A percentile compares a stretch with the other conserved stretches of the same genome.
These are phyloP conservation scores for Xestia xanthographa DNA, from an alignment of 2,888 invertebrate genomes.

Conservation along the genomic window DNA sequence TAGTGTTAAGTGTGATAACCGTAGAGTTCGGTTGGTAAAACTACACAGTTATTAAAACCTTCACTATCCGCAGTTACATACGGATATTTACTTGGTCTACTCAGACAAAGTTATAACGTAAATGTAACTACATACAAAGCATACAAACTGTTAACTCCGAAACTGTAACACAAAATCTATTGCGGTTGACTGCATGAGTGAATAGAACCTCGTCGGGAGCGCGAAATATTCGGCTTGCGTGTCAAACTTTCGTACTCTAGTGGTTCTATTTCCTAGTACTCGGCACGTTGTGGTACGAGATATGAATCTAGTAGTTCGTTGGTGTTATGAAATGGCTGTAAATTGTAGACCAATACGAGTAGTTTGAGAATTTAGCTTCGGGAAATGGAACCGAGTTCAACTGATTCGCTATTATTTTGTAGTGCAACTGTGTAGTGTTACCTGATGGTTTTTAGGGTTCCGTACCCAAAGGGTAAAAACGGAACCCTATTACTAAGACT, in stretches of 20 bases:
- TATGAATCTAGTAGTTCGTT: constrained; percentile 31
- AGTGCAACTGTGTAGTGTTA: too few species aligned
- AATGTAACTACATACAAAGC: background rate
- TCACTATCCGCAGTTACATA: background rate
- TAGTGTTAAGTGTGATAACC: background rate
- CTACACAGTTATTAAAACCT: background rate
- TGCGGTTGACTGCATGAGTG: constrained; percentile 20
- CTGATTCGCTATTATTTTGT: background rate
- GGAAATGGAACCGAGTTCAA: background rate
- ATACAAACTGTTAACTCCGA: constrained; percentile 17
- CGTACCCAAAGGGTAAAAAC: too few species aligned
- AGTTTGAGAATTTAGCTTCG: background rate
- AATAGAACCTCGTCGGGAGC: constrained; percentile 27
- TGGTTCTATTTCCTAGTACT: constrained; percentile 22
- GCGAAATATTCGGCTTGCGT: constrained; percentile 30
- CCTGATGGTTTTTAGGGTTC: too few species aligned
- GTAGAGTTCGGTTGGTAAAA: background rate
- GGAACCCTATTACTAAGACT: too few species aligned
- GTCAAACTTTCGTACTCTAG: constrained; percentile 26
- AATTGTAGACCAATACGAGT: background rate
- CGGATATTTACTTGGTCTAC: background rate
- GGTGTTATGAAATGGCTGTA: constrained; percentile 15
- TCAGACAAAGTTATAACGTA: constrained; percentile 21
- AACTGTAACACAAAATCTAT: constrained; percentile 31
- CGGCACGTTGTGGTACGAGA: constrained; percentile 16